Evolutionary conservation across 2,888 invertebrate genomes (phyloP).

Genomic region (Xanthia icteritia): DNA sequence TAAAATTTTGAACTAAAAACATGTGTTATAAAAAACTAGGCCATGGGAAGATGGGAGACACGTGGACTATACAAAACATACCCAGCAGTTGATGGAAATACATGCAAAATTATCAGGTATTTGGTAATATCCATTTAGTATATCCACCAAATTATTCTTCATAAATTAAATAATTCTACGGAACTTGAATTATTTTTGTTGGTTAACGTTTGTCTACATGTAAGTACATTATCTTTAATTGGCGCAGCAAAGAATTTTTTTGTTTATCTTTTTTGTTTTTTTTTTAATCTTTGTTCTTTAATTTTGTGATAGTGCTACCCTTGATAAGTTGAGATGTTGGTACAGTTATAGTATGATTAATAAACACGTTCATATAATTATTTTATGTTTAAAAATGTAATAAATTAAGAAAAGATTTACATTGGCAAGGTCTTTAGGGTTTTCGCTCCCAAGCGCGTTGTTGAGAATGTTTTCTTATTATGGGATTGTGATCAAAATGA

Average conservation of each 20-base stretch:
- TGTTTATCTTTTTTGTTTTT: neutral
- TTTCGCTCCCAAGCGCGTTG: constrained; percentile 11
- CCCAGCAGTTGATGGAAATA: neutral
- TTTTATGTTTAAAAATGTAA: neutral
- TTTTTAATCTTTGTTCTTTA: neutral
- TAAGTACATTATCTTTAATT: neutral
- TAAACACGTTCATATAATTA: neutral
- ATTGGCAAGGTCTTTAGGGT: neutral
- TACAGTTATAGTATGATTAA: neutral
- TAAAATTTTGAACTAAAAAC: neutral
- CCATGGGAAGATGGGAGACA: neutral
- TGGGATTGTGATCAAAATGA: constrained; percentile 30
- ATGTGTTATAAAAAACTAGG: constrained; percentile 8
- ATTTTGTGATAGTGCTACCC: neutral
- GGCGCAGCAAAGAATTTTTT: neutral
- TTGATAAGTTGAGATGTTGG: neutral
- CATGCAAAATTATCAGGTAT: neutral
- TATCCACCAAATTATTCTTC: constrained; percentile 1
- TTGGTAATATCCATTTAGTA: neutral
- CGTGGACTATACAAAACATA: neutral
- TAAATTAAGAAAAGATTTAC: neutral
- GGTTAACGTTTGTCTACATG: neutral
- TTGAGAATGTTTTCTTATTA: constrained; percentile 25
- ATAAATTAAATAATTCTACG: neutral
- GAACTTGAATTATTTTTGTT: neutral